Evolutionary conservation across 2,797 vertebrate species (phyloP).

Genomic region (Thripadectes ignobilis): DNA sequence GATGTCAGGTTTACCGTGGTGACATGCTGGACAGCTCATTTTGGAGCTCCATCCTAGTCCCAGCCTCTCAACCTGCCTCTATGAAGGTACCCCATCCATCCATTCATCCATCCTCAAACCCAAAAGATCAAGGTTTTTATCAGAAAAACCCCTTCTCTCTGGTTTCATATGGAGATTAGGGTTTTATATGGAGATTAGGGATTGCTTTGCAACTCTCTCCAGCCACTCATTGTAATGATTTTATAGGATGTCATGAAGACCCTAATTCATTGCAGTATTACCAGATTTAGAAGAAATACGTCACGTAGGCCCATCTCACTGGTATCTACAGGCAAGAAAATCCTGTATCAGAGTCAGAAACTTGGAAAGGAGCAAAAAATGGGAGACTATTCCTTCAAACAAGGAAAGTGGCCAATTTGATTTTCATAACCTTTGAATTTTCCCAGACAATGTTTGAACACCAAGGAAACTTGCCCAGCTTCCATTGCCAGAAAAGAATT

Average conservation of each 20-base stretch:
- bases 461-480: not conserved
- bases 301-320: not conserved
- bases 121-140: not conserved
- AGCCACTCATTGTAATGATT: not conserved
- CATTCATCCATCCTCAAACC: not conserved
- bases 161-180: not conserved
- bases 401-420: not conserved
- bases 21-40: not conserved
- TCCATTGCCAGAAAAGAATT: not conserved
- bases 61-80: not conserved
- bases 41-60: not conserved
- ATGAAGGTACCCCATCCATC: not conserved
- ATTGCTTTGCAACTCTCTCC: not conserved
- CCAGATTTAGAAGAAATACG: not conserved
- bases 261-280: not conserved
- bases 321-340: not conserved
- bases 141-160: not conserved
- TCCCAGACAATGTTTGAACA: slow-evolving; percentile 1
- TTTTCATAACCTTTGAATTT: slow-evolving; percentile 23
- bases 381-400: not conserved
- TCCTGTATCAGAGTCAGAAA: not conserved
- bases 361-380: not conserved
- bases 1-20: not conserved
- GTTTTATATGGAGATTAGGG: not conserved
- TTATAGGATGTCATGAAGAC: not conserved